Evolutionary conservation across 2,797 vertebrate species (phyloP).

Genomic region (Argentina silus): DNA sequence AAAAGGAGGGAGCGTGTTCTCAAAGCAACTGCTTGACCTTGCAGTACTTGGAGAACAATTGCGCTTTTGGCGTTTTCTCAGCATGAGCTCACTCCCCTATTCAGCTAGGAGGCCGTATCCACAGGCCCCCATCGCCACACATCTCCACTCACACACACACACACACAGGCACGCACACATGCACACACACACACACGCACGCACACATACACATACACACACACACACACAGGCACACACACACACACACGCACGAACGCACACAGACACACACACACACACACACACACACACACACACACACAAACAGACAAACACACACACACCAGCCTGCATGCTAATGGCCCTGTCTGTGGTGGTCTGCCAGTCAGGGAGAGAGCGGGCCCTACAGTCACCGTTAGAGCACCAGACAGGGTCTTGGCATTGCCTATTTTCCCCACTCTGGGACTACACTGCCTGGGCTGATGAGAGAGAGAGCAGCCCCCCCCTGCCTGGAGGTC

Average conservation of each 20-base stretch:
- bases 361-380: background rate
- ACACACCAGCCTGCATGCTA: conserved; percentile 12
- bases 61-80: conserved; percentile 56
- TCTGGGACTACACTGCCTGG: conserved; percentile 3
- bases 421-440: background rate
- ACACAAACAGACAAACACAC: conserved; percentile 13
- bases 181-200: conserved; percentile 14
- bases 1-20: conserved; percentile 1
- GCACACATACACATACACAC: conserved; percentile 23
- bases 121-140: conserved; percentile 30
- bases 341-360: background rate
- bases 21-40: conserved; percentile 22
- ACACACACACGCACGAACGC: background rate
- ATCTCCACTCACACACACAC: conserved; percentile 11
- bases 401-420: background rate
- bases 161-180: conserved; percentile 24
- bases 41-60: conserved; percentile 33
- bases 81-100: conserved; percentile 46
- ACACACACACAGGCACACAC: conserved; percentile 1
- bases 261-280: background rate
- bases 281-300: conserved; percentile 25
- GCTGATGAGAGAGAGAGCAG: conserved; percentile 26
- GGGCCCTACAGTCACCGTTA: background rate
- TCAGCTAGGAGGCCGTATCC: conserved; percentile 52
- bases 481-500: conserved; percentile 19